Evolutionary conservation across 2,888 invertebrate species (phyloP).

Genomic region (Thymelicus sylvestris): DNA sequence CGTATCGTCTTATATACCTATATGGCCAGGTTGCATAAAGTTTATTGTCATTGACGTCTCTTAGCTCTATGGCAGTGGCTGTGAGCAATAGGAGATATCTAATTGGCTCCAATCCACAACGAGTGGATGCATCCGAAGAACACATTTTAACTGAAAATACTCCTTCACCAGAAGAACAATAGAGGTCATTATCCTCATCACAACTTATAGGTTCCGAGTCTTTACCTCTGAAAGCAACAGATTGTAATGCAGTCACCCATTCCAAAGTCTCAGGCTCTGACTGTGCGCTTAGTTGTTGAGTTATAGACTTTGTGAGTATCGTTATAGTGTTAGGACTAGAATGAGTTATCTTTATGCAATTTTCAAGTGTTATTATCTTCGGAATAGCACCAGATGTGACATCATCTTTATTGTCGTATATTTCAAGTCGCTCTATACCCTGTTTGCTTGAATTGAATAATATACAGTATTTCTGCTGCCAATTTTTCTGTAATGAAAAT

Average conservation of each 20-base stretch:
- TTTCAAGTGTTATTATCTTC: constrained; percentile 93
- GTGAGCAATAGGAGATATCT: constrained; percentile 90
- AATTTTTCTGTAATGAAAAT: constrained; percentile 88
- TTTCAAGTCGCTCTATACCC: constrained; percentile 93
- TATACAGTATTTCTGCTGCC: constrained; percentile 91
- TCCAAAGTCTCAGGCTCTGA: constrained; percentile 89
- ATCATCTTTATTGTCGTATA: constrained; percentile 93
- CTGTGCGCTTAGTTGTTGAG: constrained; percentile 84
- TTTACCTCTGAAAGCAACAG: constrained; percentile 91
- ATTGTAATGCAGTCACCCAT: constrained; percentile 92
- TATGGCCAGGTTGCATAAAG: constrained; percentile 93
- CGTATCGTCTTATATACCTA: constrained; percentile 92
- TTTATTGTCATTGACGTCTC: constrained; percentile 86
- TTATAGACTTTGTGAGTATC: constrained; percentile 91
- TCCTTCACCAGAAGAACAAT: constrained; percentile 93
- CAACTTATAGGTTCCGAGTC: constrained; percentile 85
- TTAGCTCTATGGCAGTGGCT: constrained; percentile 89
- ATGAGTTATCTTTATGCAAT: constrained; percentile 93
- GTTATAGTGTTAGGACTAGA: constrained; percentile 86
- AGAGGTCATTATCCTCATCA: constrained; percentile 95
- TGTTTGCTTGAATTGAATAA: constrained; percentile 93
- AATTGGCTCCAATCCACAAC: constrained; percentile 89
- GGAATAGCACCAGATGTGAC: constrained; percentile 85
- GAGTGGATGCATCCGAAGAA: constrained; percentile 90
- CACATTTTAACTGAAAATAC: constrained; percentile 91